phyloP scores from a whole-genome alignment of 2,888 invertebrate species.

The Tenthredo mesomela region DNA sequence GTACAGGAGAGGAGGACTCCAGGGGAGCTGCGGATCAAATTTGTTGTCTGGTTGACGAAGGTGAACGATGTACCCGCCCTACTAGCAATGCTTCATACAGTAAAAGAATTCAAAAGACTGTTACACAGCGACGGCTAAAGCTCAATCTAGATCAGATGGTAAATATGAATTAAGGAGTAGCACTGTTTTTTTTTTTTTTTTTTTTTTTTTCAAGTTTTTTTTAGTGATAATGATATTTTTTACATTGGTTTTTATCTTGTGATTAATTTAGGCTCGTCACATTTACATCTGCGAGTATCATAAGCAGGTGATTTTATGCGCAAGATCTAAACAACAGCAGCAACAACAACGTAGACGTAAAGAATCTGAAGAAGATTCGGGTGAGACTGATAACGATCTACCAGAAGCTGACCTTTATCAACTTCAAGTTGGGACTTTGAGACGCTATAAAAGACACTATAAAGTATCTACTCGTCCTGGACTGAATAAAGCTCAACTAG shows the following conservation, averaged over 20 bases:
- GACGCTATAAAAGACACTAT: conserved; percentile 95
- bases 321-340: conserved; percentile 89
- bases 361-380: conserved; percentile 96
- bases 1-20: conserved; percentile 95
- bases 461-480: conserved; percentile 95
- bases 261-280: conserved; percentile 88
- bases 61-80: conserved; percentile 90
- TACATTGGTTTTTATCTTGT: conserved; percentile 65
- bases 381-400: conserved; percentile 94
- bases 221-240: not conserved
- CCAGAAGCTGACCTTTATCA: conserved; percentile 97
- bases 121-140: conserved; percentile 93
- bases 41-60: conserved; percentile 95
- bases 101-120: conserved; percentile 97
- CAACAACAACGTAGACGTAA: conserved; percentile 84
- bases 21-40: conserved; percentile 92
- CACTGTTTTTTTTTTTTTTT: too few relatives aligned
- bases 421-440: conserved; percentile 95
- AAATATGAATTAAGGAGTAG: too few relatives aligned
- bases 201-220: not conserved
- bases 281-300: conserved; percentile 98
- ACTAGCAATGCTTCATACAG: conserved; percentile 98
- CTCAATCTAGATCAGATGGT: conserved; percentile 91
- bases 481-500: conserved; percentile 96
- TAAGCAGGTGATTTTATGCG: conserved; percentile 96